These are phyloP conservation scores for Martes martes DNA, from an alignment of 2,113 vertebrate species.

Conservation along the genomic window DNA sequence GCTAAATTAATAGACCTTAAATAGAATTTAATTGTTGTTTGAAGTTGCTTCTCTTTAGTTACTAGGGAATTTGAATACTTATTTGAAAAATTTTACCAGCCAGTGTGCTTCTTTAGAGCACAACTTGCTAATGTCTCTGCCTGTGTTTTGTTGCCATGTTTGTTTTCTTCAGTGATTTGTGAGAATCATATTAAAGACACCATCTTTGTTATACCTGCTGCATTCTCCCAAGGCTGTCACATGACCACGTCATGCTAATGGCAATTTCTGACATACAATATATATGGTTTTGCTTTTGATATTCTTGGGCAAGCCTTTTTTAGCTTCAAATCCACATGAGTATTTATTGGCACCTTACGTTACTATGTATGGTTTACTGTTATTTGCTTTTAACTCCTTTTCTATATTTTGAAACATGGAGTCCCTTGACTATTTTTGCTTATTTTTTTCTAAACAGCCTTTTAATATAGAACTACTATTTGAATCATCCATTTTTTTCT, in stretches of 20 bases:
- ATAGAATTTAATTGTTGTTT: not conserved
- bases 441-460: not conserved
- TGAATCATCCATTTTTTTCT: not conserved
- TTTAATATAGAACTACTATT: not conserved
- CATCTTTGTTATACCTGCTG: accelerated
- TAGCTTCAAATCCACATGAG: not conserved
- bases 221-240: accelerated
- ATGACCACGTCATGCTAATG: not conserved
- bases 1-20: not conserved
- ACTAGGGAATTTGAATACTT: not conserved
- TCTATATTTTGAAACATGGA: not conserved
- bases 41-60: not conserved
- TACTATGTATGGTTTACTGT: not conserved
- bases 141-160: not conserved
- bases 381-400: not conserved
- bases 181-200: not conserved
- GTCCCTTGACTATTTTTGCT: not conserved
- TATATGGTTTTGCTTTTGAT: not conserved
- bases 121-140: not conserved
- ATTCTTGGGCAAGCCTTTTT: not conserved
- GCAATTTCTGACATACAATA: not conserved
- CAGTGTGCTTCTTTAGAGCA: not conserved
- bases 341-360: not conserved
- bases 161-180: not conserved
- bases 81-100: not conserved